Base-by-base conservation (phyloP, 2,797 vertebrate genomes). In the Lepilemur ruficaudatus region DNA sequence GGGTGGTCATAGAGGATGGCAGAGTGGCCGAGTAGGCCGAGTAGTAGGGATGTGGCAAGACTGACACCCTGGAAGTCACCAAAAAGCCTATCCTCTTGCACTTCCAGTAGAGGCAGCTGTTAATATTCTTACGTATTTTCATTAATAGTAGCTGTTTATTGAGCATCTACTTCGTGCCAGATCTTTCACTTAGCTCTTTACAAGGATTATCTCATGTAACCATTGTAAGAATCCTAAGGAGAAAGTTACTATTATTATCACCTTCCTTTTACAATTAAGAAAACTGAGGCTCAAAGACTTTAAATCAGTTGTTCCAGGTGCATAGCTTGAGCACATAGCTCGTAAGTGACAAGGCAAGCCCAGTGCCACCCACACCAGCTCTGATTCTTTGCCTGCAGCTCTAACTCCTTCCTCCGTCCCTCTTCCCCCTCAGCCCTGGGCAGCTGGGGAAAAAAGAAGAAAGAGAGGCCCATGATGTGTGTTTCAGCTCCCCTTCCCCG, bases 191-290 rank as follows among this genome's bases (percentile, higher is more conserved):
- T 46, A 67, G 55, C 46, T 65, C 63, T 93, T 89, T 57, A 57
- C 22, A 20, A 22, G 7, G 50, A 14, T 43, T 84, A n/a, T 17
- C 84, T 84, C 41, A 15, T 46, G 22, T 59, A 57, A 65, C 46
- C 14, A 18, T 5, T 50, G 2, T 72, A 41, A 80, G 61, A 96
- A 72, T 63, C 25, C 38, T 67, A 65, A 83, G 43, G 28, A 83
- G 75, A 89, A 35, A 5, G 22, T 89, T 48, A 52, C 46, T 75
- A 35, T 41, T 46, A n/a, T 69, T 59, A 50, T 18, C 35, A 20
- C 61, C 67, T 46, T 79, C 43, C 25, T 65, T 92, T 84, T 73
- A 65, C n/a, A 81, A 55, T 38, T 55, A 83, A 81, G 90, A 89
- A 86, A 76, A 73, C 52, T 30, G 38, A 96, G 72, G 72, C 48